These are phyloP conservation scores for Zaprionus obscuricornis DNA, from an alignment of 2,888 invertebrate species.

Conservation along the genomic window DNA sequence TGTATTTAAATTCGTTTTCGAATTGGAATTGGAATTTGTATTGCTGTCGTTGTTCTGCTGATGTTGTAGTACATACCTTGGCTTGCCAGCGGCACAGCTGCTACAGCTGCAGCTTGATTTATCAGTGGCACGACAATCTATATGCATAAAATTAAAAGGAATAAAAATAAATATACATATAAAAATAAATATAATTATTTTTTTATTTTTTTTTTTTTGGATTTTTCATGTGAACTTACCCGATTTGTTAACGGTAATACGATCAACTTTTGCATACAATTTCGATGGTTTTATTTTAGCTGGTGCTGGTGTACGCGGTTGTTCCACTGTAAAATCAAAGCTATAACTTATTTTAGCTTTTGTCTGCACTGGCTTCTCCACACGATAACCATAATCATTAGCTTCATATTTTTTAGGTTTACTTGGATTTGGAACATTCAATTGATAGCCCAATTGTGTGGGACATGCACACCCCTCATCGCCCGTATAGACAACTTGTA, in stretches of 20 bases:
- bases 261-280: conserved; percentile 74
- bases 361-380: conserved; percentile 70
- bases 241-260: conserved; percentile 64
- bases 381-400: conserved; percentile 71
- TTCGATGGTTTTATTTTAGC: conserved; percentile 49
- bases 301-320: conserved; percentile 66
- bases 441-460: conserved; percentile 67
- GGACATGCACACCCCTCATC: conserved; percentile 78
- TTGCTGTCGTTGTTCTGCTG: neutral
- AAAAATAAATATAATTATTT: too few species aligned
- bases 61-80: conserved; percentile 77
- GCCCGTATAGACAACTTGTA: conserved; percentile 74
- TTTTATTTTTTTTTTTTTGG: too few species aligned
- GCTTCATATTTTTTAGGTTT: conserved; percentile 38
- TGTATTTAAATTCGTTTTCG: neutral
- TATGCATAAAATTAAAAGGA: neutral
- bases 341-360: conserved; percentile 74
- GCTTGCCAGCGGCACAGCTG: conserved; percentile 44
- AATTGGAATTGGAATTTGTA: conserved; percentile 11
- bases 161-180: too few species aligned
- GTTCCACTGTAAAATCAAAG: conserved; percentile 80
- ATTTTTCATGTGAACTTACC: too few species aligned
- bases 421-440: conserved; percentile 66
- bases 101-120: conserved; percentile 63
- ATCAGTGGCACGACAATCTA: conserved; percentile 60